phyloP scores from a whole-genome alignment of 2,797 vertebrate species.

The Numenius phaeopus region DNA sequence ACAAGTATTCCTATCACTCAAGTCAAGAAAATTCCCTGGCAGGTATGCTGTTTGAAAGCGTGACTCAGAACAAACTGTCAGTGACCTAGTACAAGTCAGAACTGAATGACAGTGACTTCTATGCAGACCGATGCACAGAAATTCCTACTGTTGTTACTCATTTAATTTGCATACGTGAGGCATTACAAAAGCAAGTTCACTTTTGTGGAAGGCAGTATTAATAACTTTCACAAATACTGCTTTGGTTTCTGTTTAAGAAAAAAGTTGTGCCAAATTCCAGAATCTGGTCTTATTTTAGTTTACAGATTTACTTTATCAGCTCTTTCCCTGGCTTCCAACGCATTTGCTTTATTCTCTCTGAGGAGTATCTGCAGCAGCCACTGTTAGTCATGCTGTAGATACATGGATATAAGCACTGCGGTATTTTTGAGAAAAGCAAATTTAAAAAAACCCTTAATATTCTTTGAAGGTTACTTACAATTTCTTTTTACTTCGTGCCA shows the following conservation, averaged over 20 bases:
- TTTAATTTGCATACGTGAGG: not conserved
- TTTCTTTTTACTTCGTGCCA: not conserved
- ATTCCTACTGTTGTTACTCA: not conserved
- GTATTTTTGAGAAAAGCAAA: not conserved
- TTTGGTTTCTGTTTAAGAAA: not conserved
- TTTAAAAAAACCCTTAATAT: not conserved
- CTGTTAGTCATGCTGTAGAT: not conserved
- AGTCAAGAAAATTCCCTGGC: not conserved
- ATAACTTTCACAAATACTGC: not conserved
- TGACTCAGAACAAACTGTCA: not conserved
- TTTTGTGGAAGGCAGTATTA: not conserved
- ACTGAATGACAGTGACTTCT: not conserved
- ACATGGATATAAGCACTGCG: not conserved
- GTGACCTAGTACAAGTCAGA: not conserved
- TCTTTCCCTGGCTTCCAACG: not conserved
- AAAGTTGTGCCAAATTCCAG: not conserved
- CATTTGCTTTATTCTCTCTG: not conserved
- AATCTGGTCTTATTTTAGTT: not conserved
- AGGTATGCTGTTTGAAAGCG: not conserved
- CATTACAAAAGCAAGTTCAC: not conserved
- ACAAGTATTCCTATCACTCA: not conserved
- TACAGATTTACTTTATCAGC: not conserved
- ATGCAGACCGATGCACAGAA: not conserved
- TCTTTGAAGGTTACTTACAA: not conserved
- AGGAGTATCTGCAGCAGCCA: conserved; percentile 16